Conservation (phyloP, 2,797 vertebrate species). For the Argya squamiceps region DNA sequence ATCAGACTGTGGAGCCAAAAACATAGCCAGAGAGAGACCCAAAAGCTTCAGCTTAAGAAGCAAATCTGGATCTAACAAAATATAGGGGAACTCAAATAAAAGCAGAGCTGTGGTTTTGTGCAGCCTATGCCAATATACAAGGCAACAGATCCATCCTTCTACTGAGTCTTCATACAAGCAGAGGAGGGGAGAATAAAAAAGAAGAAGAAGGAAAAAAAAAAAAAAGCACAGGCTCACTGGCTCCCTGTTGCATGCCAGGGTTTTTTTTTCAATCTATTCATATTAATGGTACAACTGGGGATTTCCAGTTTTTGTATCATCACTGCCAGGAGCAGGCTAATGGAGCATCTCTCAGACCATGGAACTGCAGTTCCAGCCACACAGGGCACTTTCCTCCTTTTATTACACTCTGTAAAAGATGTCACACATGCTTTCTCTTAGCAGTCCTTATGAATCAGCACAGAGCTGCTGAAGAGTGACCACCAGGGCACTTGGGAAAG, state of each 20-base stretch:
- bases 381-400: conserved; percentile 60
- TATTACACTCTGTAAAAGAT: conserved; percentile 61
- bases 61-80: neutral
- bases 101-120: neutral
- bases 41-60: neutral
- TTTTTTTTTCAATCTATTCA: conserved; percentile 25
- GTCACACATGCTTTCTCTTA: conserved; percentile 72
- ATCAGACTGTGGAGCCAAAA: neutral
- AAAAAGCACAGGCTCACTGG: neutral
- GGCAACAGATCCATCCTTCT: conserved; percentile 2
- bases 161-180: neutral
- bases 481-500: conserved; percentile 40
- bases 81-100: neutral
- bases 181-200: too few relatives aligned
- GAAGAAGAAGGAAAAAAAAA: too few relatives aligned
- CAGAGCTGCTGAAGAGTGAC: conserved; percentile 64
- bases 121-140: neutral
- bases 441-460: conserved; percentile 76
- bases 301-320: conserved; percentile 69
- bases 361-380: conserved; percentile 60
- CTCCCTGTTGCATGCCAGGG: neutral
- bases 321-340: conserved; percentile 67
- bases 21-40: neutral
- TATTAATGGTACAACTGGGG: conserved; percentile 49
- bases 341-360: conserved; percentile 63